These are phyloP conservation scores for Tromatobia lineatoria DNA, from an alignment of 2,888 invertebrate species.

Conservation along the genomic window DNA sequence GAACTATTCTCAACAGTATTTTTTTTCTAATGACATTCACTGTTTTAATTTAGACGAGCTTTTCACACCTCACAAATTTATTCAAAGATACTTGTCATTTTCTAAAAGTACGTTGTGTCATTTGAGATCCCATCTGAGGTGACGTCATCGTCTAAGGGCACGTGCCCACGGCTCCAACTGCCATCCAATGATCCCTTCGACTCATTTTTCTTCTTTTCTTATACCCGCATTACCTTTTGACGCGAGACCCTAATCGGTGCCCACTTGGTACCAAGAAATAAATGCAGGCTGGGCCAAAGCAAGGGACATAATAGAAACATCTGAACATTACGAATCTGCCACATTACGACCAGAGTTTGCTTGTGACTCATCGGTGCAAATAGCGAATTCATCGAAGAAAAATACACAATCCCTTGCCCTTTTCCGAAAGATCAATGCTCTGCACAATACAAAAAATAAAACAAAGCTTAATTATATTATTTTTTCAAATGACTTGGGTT, in stretches of 20 bases:
- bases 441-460: background rate
- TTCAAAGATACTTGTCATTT: background rate
- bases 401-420: background rate
- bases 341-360: constrained; percentile 23
- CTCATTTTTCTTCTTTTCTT: constrained; percentile 35
- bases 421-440: too few species aligned
- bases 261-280: constrained; percentile 35
- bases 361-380: background rate
- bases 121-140: constrained; percentile 9
- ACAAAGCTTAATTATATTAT: too few species aligned
- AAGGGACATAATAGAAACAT: constrained; percentile 39
- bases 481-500: background rate
- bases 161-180: constrained; percentile 9
- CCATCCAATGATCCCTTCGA: constrained; percentile 40
- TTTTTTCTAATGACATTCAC: background rate
- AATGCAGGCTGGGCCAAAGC: background rate
- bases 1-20: too few species aligned
- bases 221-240: constrained; percentile 36
- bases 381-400: constrained; percentile 5
- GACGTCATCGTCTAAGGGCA: background rate
- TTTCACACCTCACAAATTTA: too few species aligned
- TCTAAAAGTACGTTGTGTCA: constrained; percentile 1
- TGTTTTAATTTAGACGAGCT: too few species aligned
- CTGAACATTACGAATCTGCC: constrained; percentile 2
- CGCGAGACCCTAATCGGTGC: constrained; percentile 40